Base-by-base conservation (phyloP, 2,113 vertebrate genomes). In the Sitta europaea region DNA sequence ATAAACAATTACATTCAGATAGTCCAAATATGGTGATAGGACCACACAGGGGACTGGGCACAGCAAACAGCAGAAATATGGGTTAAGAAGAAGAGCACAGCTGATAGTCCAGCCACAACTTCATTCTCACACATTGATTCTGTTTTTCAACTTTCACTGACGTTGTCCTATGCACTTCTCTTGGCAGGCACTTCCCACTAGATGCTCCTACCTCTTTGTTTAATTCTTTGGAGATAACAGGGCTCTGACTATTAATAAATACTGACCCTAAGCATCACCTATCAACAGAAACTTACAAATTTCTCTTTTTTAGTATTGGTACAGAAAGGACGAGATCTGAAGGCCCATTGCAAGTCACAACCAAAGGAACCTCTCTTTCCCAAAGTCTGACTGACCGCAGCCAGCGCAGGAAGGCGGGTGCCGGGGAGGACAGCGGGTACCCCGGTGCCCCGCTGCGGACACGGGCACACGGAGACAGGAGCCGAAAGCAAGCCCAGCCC, bases 401-500 rank as follows among this genome's bases (percentile, higher is more conserved):
- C 14, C 66, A 4, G 15, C 7, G 27, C 55, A 40, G 50, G 31
- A 63, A 55, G 25, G 67, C 0, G 28, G 20, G 5, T 1, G 38
- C 27, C 1, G 29, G 62, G 68, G 5, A n/a, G 6, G 45, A 36
- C 58, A 43, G 73, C 54, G 5, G 63, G 21, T 9, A 16, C 36
- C 38, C 8, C 22, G 5, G 9, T 2, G 54, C 28, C 43, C 80
- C 16, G 3, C n/a, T 47, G 31, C 29, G 18, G 7, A 58, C 58
- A 12, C 14, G 10, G 50, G 70, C 66, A 62, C 71, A 14, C 1
- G 22, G 51, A 22, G 36, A 38, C 29, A 2, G 12, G 59, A 28
- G 38, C 2, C 17, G 3, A 5, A 10, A 8, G 6, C 14, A 2
- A 23, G 13, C 2, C 3, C 27, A 19, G 33, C 58, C 38, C n/a